A percentile compares a stretch with the other conserved stretches of the same genome.
Conservation (phyloP, 1,140 invertebrate species). For the Dendroctonus valens region DNA sequence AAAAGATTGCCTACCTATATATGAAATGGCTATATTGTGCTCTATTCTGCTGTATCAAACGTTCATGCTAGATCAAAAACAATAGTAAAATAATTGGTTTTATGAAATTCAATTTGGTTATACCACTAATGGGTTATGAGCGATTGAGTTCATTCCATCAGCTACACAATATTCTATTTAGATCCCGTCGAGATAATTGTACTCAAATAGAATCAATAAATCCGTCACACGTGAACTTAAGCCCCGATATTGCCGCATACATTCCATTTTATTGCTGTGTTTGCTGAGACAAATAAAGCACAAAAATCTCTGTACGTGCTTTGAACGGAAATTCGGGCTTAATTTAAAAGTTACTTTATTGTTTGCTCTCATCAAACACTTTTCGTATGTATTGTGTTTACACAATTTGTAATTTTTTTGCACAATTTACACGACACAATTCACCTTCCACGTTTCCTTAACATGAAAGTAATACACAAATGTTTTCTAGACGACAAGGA, state of each 20-base stretch:
- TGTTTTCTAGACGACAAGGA: too few species aligned
- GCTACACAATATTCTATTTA: too few species aligned
- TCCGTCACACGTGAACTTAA: conserved; percentile 1
- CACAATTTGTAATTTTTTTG: conserved; percentile 9
- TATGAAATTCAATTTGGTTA: too few species aligned
- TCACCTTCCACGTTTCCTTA: neutral
- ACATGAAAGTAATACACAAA: too few species aligned
- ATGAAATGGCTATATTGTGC: too few species aligned
- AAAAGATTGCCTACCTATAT: too few species aligned
- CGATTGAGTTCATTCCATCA: too few species aligned
- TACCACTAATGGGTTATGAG: too few species aligned
- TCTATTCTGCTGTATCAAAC: too few species aligned
- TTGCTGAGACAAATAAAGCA: conserved; percentile 21
- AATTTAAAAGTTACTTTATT: conserved; percentile 32
- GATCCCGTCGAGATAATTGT: neutral
- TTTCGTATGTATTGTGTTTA: conserved; percentile 18
- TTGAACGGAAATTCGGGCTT: conserved; percentile 16
- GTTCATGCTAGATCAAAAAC: too few species aligned
- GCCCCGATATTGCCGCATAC: conserved; percentile 7
- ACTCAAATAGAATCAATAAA: neutral
- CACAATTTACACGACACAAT: neutral
- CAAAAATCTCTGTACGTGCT: conserved; percentile 21
- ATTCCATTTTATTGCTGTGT: conserved; percentile 21
- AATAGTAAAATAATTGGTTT: too few species aligned
- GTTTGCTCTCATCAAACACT: conserved; percentile 26